Conservation (phyloP, 2,888 invertebrate genomes). For the Harpalus rubripes region DNA sequence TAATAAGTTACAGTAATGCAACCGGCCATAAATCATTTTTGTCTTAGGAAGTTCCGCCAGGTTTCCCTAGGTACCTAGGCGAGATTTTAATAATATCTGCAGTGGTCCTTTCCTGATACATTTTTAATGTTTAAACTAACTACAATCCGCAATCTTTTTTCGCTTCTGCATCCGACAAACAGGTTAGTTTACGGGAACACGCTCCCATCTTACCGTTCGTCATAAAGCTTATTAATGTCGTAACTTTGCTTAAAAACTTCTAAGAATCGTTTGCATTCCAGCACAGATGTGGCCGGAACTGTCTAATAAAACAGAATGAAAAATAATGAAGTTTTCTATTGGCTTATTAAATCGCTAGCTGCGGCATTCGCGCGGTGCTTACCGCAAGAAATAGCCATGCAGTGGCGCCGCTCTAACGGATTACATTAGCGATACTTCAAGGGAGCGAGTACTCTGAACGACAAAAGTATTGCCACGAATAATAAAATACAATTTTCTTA, state of each 20-base stretch:
- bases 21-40: too few relatives aligned
- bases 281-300: conserved; percentile 63
- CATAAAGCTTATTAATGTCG: conserved; percentile 65
- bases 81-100: too few relatives aligned
- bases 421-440: neutral
- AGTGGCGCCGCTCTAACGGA: conserved; percentile 33
- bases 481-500: too few relatives aligned
- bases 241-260: conserved; percentile 64
- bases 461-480: neutral
- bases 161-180: conserved; percentile 44
- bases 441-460: neutral
- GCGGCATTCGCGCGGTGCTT: conserved; percentile 21
- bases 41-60: too few relatives aligned
- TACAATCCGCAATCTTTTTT: neutral
- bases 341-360: conserved; percentile 61
- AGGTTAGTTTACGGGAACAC: conserved; percentile 38
- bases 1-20: too few relatives aligned
- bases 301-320: conserved; percentile 65
- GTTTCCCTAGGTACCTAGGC: too few relatives aligned
- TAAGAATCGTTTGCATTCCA: conserved; percentile 63
- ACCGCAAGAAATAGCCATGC: neutral
- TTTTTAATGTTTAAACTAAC: neutral
- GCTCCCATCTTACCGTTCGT: conserved; percentile 36
- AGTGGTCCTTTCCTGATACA: too few relatives aligned
- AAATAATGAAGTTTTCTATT: conserved; percentile 66